A percentile compares a stretch with the other conserved stretches of the same genome.
Conservation (phyloP, 2,888 invertebrate species). For the Thymelicus acteon region DNA sequence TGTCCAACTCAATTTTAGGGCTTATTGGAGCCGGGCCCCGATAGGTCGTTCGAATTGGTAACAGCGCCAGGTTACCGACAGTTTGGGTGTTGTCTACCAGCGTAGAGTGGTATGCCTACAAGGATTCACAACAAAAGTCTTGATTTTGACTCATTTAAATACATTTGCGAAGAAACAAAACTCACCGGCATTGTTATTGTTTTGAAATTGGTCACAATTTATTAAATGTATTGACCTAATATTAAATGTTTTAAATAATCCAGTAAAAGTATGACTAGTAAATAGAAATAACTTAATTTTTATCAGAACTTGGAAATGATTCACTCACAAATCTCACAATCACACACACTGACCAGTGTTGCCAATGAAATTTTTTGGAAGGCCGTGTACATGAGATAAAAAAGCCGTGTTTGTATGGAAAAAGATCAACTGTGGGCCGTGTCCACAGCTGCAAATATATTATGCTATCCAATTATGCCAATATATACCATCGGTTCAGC, state of each 20-base stretch:
- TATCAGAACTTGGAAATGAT: background rate
- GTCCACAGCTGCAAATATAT: no score
- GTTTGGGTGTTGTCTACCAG: constrained; percentile 89
- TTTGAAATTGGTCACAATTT: background rate
- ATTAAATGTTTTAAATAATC: background rate
- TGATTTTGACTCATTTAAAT: background rate
- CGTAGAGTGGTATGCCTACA: constrained; percentile 89
- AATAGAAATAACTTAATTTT: background rate
- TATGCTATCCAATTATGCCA: no score
- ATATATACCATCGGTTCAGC: no score
- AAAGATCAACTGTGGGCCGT: no score
- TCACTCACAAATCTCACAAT: background rate
- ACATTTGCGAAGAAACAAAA: background rate
- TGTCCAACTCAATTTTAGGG: constrained; percentile 89
- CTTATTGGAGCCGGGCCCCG: constrained; percentile 95
- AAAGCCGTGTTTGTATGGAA: no score
- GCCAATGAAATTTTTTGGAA: no score
- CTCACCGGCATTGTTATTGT: constrained; percentile 22
- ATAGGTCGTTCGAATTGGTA: constrained; percentile 95
- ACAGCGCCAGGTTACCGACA: constrained; percentile 96
- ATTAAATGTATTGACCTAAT: background rate
- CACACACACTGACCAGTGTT: no score
- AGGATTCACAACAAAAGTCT: background rate
- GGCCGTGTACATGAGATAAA: no score
- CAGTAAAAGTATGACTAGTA: background rate